These are phyloP conservation scores for Ceratina calcarata DNA, from an alignment of 1,140 invertebrate genomes.

Conservation along the genomic window DNA sequence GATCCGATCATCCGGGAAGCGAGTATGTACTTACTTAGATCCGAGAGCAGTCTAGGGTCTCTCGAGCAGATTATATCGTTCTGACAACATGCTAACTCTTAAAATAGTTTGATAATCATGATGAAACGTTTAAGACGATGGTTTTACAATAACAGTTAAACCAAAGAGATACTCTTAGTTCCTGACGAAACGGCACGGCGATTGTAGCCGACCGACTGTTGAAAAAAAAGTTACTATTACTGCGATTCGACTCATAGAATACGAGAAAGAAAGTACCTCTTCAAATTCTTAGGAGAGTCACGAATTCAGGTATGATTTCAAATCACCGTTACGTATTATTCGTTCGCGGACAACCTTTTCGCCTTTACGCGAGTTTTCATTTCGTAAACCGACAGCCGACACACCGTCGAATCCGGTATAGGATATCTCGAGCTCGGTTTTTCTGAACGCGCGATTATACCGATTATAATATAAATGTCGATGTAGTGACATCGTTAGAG, in stretches of 20 bases:
- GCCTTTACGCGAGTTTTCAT: not conserved
- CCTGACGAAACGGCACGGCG: slow-evolving; percentile 45
- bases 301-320: not conserved
- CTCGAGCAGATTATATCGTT: slow-evolving; percentile 46
- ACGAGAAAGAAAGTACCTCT: slow-evolving; percentile 19
- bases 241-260: slow-evolving; percentile 16
- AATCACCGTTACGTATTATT: not conserved
- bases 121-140: slow-evolving; percentile 41
- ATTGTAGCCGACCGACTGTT: slow-evolving; percentile 32
- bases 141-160: slow-evolving; percentile 26
- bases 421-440: slow-evolving; percentile 6
- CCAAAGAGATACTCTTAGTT: slow-evolving; percentile 38
- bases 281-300: slow-evolving; percentile 5
- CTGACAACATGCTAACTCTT: slow-evolving; percentile 33
- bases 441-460: slow-evolving; percentile 38
- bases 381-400: not conserved
- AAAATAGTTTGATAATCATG: slow-evolving; percentile 38
- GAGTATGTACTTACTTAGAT: not conserved
- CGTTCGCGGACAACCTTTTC: not conserved
- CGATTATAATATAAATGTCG: slow-evolving; percentile 1
- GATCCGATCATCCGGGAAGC: slow-evolving; percentile 47
- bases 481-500: slow-evolving; percentile 31
- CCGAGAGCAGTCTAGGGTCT: slow-evolving; percentile 19
- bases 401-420: not conserved
- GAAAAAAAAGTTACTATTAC: slow-evolving; percentile 41